These are phyloP conservation scores for Drosophila diplacantha DNA, from an alignment of 2,888 invertebrate species.

Conservation along the genomic window DNA sequence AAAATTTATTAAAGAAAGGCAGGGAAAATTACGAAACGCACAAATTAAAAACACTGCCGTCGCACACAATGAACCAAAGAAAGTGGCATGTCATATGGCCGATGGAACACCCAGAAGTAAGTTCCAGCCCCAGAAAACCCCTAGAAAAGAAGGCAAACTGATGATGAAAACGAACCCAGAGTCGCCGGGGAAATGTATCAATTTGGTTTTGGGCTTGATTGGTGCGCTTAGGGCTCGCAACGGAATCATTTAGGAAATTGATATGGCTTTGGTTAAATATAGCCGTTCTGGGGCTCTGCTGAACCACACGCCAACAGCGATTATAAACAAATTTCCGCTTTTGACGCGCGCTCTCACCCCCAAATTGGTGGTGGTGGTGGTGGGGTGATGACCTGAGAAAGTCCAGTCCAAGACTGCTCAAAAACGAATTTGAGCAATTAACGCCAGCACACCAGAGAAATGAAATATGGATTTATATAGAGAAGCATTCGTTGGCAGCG, in stretches of 20 bases:
- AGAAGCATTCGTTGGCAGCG: constrained; percentile 38
- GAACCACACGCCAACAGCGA: constrained; percentile 63
- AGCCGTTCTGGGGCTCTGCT: constrained; percentile 34
- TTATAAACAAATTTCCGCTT: constrained; percentile 74
- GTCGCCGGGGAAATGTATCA: constrained; percentile 62
- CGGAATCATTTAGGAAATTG: constrained; percentile 65
- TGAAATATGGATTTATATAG: constrained; percentile 34
- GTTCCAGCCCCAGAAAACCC: constrained; percentile 20
- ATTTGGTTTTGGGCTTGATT: constrained; percentile 63
- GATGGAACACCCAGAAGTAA: constrained; percentile 66
- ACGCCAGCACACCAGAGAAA: constrained; percentile 46
- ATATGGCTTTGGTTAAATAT: constrained; percentile 52
- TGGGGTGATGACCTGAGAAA: constrained; percentile 49
- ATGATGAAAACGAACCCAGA: constrained; percentile 16
- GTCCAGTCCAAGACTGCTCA: constrained; percentile 60
- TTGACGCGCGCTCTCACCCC: constrained; percentile 57
- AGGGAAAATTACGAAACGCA: constrained; percentile 61
- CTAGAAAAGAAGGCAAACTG: constrained; percentile 7
- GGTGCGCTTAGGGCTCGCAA: constrained; percentile 54
- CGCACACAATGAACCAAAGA: constrained; percentile 50
- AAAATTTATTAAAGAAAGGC: constrained; percentile 70
- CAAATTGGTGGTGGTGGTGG: constrained; percentile 3
- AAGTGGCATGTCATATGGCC: constrained; percentile 69
- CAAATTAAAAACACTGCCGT: constrained; percentile 57
- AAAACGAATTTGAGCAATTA: constrained; percentile 71